Conservation (phyloP, 2,888 invertebrate genomes). For the Trissolcus japonicus region DNA sequence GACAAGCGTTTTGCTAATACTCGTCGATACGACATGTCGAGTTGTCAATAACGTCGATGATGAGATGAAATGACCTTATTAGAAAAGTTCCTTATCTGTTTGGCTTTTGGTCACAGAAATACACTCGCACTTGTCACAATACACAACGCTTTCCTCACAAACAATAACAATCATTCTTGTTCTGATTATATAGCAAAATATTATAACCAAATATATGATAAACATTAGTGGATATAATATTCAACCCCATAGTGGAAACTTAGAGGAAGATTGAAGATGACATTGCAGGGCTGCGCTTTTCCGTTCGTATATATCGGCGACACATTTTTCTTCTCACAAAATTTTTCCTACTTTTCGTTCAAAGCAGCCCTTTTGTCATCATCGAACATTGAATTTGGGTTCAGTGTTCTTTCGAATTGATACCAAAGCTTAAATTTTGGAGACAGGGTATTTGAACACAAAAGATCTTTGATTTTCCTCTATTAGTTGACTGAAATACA, state of each 20-base stretch:
- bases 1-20: constrained; percentile 54
- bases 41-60: constrained; percentile 58
- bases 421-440: constrained; percentile 23
- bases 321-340: background rate
- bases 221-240: constrained; percentile 31
- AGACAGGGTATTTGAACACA: constrained; percentile 33
- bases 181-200: constrained; percentile 37
- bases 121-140: constrained; percentile 73
- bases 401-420: constrained; percentile 10
- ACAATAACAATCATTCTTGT: constrained; percentile 52
- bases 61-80: constrained; percentile 64
- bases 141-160: constrained; percentile 70
- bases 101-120: constrained; percentile 75
- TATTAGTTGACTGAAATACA: constrained; percentile 14
- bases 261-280: constrained; percentile 46
- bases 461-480: constrained; percentile 38
- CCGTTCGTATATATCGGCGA: background rate
- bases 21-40: constrained; percentile 55
- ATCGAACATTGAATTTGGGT: constrained; percentile 8
- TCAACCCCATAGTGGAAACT: constrained; percentile 10
- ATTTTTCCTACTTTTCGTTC: constrained; percentile 1
- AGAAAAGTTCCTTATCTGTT: constrained; percentile 70
- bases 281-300: constrained; percentile 15
- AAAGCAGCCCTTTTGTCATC: constrained; percentile 11
- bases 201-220: constrained; percentile 37